Base-by-base conservation (phyloP, 2,797 vertebrate species). In the Myripristis murdjan region DNA sequence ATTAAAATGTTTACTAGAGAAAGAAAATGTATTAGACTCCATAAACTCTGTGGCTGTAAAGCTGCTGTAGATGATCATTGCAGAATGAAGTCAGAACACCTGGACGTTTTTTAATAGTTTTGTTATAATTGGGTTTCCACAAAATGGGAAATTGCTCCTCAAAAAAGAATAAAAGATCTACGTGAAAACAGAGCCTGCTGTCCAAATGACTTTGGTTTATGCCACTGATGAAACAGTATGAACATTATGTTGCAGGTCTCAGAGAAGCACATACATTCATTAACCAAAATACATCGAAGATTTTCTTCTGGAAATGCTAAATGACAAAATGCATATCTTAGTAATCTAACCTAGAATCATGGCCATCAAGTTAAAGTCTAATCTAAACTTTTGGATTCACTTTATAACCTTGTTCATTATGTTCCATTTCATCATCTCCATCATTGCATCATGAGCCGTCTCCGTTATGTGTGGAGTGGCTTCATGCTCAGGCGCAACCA, bases 401-500 rank as follows among this genome's bases (percentile, higher is more conserved):
- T 81, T 73, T 23, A 24, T 1, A 0, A n/a, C n/a, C n/a, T n/a
- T 3, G 2, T 72, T 63, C 31, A 46, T 23, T 77, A 51, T 23
- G 28, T 73, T 84, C 26, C 60, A 10, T 76, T 67, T 77, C 64
- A 77, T 76, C 77, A 75, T 76, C 54, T 62, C 62, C 24, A 64
- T 20, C 68, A 75, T 64, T 55, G 41, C 11, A 33, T 85, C 65
- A 55, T 23, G 75, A 80, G 81, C 70, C 64, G 20, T 64, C 58
- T 81, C 56, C 35, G 46, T 73, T 68, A 75, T 78, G 66, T 59
- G 64, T 57, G 10, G 18, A 5, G n/a, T 10, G 39, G 48, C 22
- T 61, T 59, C 82, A 79, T 72, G 84, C 39, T 75, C 83, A 87
- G 82, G 79, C 85, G 87, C 0, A 73, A 87, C 68, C 58, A 62